phyloP scores from a whole-genome alignment of 1,140 invertebrate genomes.

The Papilio xuthus region DNA sequence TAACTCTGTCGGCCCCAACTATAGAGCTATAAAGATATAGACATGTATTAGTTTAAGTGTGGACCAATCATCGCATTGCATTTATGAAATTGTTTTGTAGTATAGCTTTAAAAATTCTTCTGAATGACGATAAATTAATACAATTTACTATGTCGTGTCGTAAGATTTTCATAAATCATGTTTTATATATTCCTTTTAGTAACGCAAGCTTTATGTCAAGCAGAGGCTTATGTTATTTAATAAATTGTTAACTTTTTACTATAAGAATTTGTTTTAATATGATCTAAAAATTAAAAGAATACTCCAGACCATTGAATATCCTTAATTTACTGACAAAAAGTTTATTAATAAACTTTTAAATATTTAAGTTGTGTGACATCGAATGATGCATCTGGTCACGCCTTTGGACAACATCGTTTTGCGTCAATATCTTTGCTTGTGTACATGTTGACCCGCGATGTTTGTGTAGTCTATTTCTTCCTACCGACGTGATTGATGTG shows the following conservation, averaged over 20 bases:
- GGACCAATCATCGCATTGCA: neutral
- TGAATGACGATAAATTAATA: too few relatives aligned
- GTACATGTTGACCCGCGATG: constrained; percentile 14
- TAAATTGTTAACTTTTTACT: too few relatives aligned
- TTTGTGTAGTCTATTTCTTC: constrained; percentile 8
- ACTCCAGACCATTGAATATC: neutral
- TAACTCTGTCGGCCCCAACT: neutral
- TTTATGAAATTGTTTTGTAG: neutral
- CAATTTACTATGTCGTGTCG: too few relatives aligned
- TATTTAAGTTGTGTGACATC: neutral
- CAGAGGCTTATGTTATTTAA: too few relatives aligned
- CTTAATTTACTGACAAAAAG: neutral
- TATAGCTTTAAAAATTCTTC: too few relatives aligned
- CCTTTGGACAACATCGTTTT: constrained; percentile 9
- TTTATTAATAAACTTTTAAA: neutral
- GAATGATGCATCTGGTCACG: constrained; percentile 4
- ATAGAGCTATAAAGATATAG: neutral
- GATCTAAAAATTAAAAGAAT: neutral
- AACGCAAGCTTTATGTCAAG: too few relatives aligned
- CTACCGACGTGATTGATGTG: constrained; percentile 17
- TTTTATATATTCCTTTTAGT: too few relatives aligned
- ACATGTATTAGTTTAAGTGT: neutral
- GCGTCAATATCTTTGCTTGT: neutral
- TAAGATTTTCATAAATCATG: too few relatives aligned
- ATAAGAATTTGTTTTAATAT: too few relatives aligned